Evolutionary conservation across 2,797 vertebrate genomes (phyloP), one percentile per base, ranked within the genome.

Genomic region (Sebastes kiyomatsui): DNA sequence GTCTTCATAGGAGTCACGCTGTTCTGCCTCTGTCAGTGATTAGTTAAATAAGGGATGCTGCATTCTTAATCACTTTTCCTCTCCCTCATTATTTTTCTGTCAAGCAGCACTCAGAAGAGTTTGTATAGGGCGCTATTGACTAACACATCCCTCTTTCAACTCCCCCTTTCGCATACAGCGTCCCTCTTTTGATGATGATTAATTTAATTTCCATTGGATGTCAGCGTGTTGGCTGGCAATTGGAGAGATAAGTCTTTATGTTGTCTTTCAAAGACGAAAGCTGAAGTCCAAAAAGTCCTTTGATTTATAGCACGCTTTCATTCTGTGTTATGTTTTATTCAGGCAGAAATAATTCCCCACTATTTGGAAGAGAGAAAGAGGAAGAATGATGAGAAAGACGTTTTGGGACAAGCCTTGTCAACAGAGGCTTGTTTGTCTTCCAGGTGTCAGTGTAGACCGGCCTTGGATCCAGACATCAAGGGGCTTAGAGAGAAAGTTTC

Each of bases 391-490:
- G 42, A 74, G 67, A 74, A 38, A 52, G 64, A 78, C 28, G 16
- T 69, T 69, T 49, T 71, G 54, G 71, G 81, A 78, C 74, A 67
- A 77, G 79, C 68, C 71, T 64, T 54, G 66, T 88, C 82, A 77
- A 80, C 72, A 65, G 6, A 32, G 87, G 76, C 55, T 72, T 76
- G 77, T 87, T 90, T 79, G 49, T 75, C 67, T 75, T 54, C 11
- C 85, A 87, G 75, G 77, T 85, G 85, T 84, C 68, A 8, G 74
- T 61, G 56, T 38, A 67, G 69, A 79, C 66, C 3, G 54, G 35
- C 69, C 76, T 90, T 74, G 72, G 84, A 87, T 88, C 86, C 83
- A 74, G 70, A 92, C 83, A 89, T 91, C 82, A 92, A 92, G 81
- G 64, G 77, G 86, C 88, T 90, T 89, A 86, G 75, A 79, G 75